A percentile compares a stretch with the other conserved stretches of the same genome.
phyloP scores from a whole-genome alignment of 2,113 vertebrate species.

The Aphelocoma coerulescens region DNA sequence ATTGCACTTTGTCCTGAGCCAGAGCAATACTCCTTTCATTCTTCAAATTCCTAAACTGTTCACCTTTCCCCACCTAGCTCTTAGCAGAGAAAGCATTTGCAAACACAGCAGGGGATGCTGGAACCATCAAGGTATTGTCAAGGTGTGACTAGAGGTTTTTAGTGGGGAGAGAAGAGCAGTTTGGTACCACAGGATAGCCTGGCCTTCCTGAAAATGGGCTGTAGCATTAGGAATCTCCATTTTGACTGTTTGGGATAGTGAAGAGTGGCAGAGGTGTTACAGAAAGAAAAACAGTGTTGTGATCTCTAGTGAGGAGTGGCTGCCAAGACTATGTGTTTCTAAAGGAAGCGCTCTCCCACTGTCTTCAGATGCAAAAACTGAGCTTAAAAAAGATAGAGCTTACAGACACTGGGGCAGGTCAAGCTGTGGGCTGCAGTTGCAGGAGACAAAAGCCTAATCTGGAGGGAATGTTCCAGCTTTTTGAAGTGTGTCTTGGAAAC shows the following conservation, averaged over 20 bases:
- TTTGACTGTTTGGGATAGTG: not conserved
- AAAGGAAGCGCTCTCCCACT: not conserved
- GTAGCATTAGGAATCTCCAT: not conserved
- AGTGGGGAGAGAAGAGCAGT: not conserved
- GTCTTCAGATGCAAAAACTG: not conserved
- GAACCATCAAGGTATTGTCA: not conserved
- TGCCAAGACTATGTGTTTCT: not conserved
- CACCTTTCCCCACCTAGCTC: slow-evolving; percentile 19
- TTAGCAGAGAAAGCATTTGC: not conserved
- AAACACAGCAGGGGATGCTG: not conserved
- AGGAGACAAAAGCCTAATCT: not conserved
- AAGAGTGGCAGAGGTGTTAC: not conserved
- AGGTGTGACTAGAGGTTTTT: not conserved
- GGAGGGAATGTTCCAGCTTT: not conserved
- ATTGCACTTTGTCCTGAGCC: not conserved
- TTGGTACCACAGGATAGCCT: not conserved
- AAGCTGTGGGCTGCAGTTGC: not conserved
- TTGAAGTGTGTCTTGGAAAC: not conserved
- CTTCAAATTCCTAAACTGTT: slow-evolving; percentile 18
- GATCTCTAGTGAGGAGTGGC: not conserved
- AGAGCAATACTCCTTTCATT: not conserved
- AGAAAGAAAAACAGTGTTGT: not conserved
- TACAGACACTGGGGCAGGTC: not conserved
- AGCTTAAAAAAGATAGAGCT: not conserved
- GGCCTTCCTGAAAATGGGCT: not conserved